Conservation (phyloP, 2,797 vertebrate genomes). For the Myotis vivesi region DNA sequence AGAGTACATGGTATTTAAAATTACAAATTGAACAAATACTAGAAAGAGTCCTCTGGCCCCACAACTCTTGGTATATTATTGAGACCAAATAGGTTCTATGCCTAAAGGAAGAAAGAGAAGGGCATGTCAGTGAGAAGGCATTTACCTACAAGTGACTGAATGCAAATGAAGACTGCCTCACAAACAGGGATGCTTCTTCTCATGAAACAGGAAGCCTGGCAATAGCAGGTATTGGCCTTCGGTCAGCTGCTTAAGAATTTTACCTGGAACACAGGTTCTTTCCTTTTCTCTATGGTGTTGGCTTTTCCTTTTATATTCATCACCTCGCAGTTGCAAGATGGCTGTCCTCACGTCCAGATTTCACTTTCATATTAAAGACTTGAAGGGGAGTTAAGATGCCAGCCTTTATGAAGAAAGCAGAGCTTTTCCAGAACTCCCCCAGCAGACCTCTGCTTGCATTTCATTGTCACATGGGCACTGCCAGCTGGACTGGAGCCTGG, state of each 20-base stretch:
- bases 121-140: neutral
- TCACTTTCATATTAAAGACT: slow-evolving; percentile 40
- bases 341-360: neutral
- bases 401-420: slow-evolving; percentile 47
- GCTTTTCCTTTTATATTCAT: slow-evolving; percentile 23
- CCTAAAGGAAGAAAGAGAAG: neutral
- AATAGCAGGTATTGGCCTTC: neutral
- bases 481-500: slow-evolving; percentile 66
- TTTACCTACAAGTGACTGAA: neutral
- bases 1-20: neutral
- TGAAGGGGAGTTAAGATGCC: slow-evolving; percentile 40
- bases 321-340: neutral
- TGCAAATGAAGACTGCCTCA: neutral
- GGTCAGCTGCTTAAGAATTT: slow-evolving; percentile 33
- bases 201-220: neutral
- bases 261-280: neutral
- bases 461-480: slow-evolving; percentile 55
- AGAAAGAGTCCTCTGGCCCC: neutral
- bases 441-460: slow-evolving; percentile 49
- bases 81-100: neutral
- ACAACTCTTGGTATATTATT: neutral
- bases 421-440: slow-evolving; percentile 48
- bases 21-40: neutral
- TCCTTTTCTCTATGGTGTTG: neutral
- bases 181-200: neutral